These are phyloP conservation scores for Drosophila algonquin DNA, from an alignment of 2,888 invertebrate species.

Conservation along the genomic window DNA sequence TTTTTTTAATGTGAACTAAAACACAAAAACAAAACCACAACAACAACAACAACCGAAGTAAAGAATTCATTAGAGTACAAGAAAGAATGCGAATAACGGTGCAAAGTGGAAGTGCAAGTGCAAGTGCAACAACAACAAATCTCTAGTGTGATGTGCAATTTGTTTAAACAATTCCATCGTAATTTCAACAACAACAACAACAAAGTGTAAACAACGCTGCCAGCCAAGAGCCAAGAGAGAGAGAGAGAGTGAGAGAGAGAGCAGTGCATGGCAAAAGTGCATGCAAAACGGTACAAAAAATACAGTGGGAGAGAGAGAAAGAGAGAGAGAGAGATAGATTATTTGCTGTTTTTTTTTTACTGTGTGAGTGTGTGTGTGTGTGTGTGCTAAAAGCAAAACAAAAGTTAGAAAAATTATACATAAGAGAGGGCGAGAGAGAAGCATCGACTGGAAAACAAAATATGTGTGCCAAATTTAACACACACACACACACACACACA, in stretches of 20 bases:
- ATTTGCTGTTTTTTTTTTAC: conserved; percentile 14
- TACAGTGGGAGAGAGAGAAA: background rate
- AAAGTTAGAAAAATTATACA: background rate
- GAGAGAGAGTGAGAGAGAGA: background rate
- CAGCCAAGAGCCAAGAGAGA: too few species aligned
- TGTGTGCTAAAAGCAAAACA: conserved; percentile 4
- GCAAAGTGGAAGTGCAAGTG: background rate
- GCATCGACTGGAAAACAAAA: background rate
- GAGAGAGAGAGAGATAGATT: background rate
- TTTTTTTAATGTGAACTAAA: background rate
- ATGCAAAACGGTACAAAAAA: conserved; percentile 6
- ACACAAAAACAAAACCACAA: background rate
- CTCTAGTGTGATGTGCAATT: background rate
- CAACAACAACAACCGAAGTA: background rate
- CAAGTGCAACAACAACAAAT: background rate
- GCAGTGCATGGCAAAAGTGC: background rate
- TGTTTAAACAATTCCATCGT: background rate
- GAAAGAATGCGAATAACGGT: background rate
- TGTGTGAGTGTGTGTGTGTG: conserved; percentile 8
- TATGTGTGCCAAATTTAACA: background rate
- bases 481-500: background rate
- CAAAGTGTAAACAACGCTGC: conserved; percentile 11
- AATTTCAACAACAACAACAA: conserved; percentile 15
- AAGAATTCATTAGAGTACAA: background rate
- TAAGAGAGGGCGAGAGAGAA: background rate